Evolutionary conservation across 2,113 vertebrate genomes (phyloP).

Genomic region (Xiphorhynchus elegans): DNA sequence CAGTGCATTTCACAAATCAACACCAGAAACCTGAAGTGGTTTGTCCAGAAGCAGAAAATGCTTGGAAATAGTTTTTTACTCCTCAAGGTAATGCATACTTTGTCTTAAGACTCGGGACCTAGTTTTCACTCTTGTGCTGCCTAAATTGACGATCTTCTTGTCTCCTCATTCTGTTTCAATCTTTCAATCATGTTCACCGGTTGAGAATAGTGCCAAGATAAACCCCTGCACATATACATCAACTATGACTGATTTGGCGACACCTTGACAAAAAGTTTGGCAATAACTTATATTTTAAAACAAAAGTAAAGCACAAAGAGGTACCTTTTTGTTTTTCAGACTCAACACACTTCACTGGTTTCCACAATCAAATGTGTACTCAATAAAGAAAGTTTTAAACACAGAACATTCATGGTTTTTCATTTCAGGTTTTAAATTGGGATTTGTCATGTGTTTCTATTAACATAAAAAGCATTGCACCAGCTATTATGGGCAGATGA

Average conservation of each 20-base stretch:
- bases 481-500: neutral
- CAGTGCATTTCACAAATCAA: neutral
- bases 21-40: neutral
- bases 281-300: neutral
- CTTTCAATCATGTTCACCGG: fast-evolving
- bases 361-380: neutral
- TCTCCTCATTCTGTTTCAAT: neutral
- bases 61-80: neutral
- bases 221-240: neutral
- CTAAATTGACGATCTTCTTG: neutral
- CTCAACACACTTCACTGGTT: neutral
- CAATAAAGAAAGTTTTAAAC: neutral
- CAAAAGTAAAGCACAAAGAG: neutral
- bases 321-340: neutral
- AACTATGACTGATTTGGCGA: neutral
- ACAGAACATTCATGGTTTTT: neutral
- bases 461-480: neutral
- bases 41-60: neutral
- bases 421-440: neutral
- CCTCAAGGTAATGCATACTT: neutral
- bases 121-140: neutral
- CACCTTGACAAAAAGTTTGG: neutral
- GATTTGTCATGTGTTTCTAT: neutral
- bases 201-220: neutral
- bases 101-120: neutral